Percentiles rank a stretch among this genome's conserved stretches.
Evolutionary conservation across 2,113 vertebrate genomes (phyloP).

Genomic region (Lamprotornis superbus): DNA sequence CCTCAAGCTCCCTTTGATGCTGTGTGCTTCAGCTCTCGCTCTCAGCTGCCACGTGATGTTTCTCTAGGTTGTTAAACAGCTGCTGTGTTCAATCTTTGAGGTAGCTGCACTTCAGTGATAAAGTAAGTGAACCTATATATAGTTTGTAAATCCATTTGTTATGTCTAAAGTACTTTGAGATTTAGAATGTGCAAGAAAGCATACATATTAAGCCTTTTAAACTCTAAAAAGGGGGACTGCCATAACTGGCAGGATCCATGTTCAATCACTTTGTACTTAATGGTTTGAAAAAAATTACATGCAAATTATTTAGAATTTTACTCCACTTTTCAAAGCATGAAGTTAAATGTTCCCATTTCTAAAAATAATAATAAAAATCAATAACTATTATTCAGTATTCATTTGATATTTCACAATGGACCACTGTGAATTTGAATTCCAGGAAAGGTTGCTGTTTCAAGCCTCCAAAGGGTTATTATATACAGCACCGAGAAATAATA

Average conservation of each 20-base stretch:
- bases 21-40: background rate
- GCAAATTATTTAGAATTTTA: slow-evolving; percentile 64
- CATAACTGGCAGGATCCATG: slow-evolving; percentile 48
- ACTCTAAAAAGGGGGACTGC: slow-evolving; percentile 56
- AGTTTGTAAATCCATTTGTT: slow-evolving; percentile 71
- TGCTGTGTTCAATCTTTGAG: slow-evolving; percentile 51
- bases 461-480: slow-evolving; percentile 33
- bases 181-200: slow-evolving; percentile 53
- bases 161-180: slow-evolving; percentile 63
- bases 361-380: slow-evolving; percentile 72
- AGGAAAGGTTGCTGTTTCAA: slow-evolving; percentile 58
- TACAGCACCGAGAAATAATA: slow-evolving; percentile 45
- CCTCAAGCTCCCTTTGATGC: background rate
- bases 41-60: background rate
- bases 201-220: slow-evolving; percentile 63
- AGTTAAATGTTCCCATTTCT: slow-evolving; percentile 60
- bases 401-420: slow-evolving; percentile 64
- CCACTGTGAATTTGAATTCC: slow-evolving; percentile 59
- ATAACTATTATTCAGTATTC: slow-evolving; percentile 64
- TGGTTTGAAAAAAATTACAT: slow-evolving; percentile 53
- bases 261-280: slow-evolving; percentile 61
- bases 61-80: slow-evolving; percentile 64
- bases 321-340: slow-evolving; percentile 63
- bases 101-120: slow-evolving; percentile 49
- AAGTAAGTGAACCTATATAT: slow-evolving; percentile 69